These are phyloP conservation scores for Caenorhabditis sp. DNA, from an alignment of 2,888 invertebrate genomes.

Conservation along the genomic window DNA sequence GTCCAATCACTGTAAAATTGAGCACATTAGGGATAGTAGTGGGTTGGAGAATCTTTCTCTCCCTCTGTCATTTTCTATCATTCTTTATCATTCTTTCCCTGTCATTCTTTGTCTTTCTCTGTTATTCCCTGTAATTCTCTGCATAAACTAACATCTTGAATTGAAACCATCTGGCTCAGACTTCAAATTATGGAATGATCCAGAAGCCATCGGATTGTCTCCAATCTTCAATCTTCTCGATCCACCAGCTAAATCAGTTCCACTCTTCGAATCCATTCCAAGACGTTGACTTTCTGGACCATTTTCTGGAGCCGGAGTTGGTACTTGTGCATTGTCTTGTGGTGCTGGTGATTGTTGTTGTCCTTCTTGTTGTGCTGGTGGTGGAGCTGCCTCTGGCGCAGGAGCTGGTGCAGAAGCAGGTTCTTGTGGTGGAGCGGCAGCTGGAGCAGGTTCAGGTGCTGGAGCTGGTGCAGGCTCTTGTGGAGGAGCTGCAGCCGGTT, in stretches of 20 bases:
- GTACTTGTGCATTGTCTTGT: no score
- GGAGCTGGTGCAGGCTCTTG: neutral
- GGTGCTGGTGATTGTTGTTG: no score
- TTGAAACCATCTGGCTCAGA: conserved; percentile 2
- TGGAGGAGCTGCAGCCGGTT: neutral
- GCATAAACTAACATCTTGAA: neutral
- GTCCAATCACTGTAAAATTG: conserved; percentile 20
- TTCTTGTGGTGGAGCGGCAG: neutral
- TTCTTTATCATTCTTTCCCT: no score
- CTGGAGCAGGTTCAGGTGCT: neutral
- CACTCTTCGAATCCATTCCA: neutral
- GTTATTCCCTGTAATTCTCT: conserved; percentile 14
- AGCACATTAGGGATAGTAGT: neutral
- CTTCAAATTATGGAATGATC: conserved; percentile 3
- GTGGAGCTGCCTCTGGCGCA: no score
- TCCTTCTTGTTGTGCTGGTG: no score
- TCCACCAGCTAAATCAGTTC: neutral
- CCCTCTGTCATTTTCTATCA: no score
- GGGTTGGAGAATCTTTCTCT: no score
- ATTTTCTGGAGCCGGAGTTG: no score
- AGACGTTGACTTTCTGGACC: no score
- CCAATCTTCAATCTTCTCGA: conserved; percentile 2
- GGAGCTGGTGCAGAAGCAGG: no score
- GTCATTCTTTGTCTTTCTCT: no score
- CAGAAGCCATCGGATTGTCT: conserved; percentile 3